These are phyloP conservation scores for Phyllostomus discolor DNA, from an alignment of 2,113 vertebrate genomes.

Conservation along the genomic window DNA sequence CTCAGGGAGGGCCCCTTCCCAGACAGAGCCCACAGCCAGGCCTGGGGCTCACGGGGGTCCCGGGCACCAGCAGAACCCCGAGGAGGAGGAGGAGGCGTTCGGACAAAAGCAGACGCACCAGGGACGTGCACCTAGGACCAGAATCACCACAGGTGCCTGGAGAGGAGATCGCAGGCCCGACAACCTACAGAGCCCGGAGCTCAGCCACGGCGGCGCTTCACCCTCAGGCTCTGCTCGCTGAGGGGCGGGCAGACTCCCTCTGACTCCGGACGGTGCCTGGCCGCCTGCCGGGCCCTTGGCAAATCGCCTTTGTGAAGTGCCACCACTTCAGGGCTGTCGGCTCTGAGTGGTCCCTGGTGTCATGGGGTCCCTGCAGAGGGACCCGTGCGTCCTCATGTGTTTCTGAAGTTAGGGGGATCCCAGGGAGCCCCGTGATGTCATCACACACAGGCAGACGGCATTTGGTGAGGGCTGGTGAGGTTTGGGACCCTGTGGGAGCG, in stretches of 20 bases:
- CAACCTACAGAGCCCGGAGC: neutral
- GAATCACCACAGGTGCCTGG: rapidly evolving
- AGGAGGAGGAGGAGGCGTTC: neutral
- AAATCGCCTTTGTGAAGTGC: neutral
- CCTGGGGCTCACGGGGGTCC: neutral
- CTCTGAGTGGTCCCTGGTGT: neutral
- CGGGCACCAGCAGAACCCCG: rapidly evolving
- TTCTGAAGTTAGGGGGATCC: neutral
- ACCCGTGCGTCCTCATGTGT: rapidly evolving
- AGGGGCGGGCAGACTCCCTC: neutral
- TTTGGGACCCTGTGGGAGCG: rapidly evolving
- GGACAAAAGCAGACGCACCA: neutral
- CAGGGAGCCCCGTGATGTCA: rapidly evolving
- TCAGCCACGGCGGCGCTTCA: rapidly evolving
- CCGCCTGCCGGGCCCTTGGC: no score
- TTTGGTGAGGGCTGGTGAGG: neutral
- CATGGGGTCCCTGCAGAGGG: rapidly evolving
- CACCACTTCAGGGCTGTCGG: neutral
- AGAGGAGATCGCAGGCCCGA: neutral
- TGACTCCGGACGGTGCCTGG: neutral
- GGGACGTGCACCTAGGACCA: neutral
- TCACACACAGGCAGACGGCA: rapidly evolving
- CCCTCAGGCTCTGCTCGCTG: neutral
- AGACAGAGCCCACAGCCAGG: no score
- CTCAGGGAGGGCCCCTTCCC: neutral